phyloP scores from a whole-genome alignment of 2,797 vertebrate genomes.

The Sphenodon punctatus region DNA sequence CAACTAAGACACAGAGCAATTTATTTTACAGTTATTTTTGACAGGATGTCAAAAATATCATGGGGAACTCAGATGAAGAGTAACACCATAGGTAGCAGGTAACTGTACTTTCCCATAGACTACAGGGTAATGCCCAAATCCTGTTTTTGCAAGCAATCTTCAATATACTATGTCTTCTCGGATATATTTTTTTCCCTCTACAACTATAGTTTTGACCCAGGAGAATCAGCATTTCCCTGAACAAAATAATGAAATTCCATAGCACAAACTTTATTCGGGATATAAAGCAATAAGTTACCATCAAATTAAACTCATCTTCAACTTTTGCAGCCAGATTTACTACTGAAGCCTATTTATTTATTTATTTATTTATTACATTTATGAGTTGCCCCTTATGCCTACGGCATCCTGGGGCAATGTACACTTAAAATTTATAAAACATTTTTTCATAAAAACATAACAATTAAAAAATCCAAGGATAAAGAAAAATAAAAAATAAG shows the following conservation, averaged over 20 bases:
- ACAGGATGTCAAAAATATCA: neutral
- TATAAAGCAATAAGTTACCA: neutral
- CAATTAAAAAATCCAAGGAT: too few species aligned
- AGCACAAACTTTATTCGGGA: neutral
- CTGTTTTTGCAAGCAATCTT: neutral
- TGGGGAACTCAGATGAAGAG: neutral
- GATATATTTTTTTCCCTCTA: neutral
- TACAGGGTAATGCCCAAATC: neutral
- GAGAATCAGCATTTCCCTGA: neutral
- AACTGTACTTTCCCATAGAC: neutral
- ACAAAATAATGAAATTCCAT: neutral
- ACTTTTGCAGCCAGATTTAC: neutral
- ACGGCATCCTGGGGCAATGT: too few species aligned
- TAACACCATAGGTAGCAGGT: neutral
- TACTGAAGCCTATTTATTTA: too few species aligned
- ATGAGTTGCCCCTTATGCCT: too few species aligned
- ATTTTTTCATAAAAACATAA: too few species aligned
- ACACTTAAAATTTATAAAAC: too few species aligned
- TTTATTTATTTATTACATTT: too few species aligned
- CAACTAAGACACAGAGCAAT: neutral
- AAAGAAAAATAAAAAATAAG: too few species aligned
- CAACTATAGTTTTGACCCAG: neutral
- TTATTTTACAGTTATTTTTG: neutral
- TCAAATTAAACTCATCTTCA: neutral
- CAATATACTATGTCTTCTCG: neutral